phyloP scores from a whole-genome alignment of 2,888 invertebrate species.

The Pilophorus perplexus region DNA sequence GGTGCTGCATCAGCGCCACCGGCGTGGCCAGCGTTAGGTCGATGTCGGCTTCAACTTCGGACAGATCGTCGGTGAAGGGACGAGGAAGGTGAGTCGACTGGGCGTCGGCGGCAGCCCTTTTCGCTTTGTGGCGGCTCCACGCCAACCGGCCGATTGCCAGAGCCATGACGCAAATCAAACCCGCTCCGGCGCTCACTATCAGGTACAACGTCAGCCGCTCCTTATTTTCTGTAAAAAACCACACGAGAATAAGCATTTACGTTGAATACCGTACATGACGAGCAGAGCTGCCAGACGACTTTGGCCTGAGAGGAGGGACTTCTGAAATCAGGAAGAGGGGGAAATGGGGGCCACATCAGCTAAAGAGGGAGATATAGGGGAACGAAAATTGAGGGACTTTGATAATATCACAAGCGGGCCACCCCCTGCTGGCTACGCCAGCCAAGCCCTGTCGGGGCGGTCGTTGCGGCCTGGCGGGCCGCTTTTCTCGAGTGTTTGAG shows the following conservation, averaged over 20 bases:
- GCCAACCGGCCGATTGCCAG: conserved; percentile 70
- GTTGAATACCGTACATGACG: not conserved
- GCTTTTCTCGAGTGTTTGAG: no score
- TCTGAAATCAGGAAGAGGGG: no score
- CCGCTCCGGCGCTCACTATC: conserved; percentile 70
- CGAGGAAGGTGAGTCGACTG: conserved; percentile 47
- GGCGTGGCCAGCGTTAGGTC: conserved; percentile 69
- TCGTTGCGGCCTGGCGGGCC: no score
- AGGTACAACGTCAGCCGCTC: conserved; percentile 81
- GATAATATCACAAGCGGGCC: no score
- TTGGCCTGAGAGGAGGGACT: no score
- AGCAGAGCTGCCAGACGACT: not conserved
- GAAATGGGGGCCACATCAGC: no score
- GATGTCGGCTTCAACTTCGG: conserved; percentile 78
- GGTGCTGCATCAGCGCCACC: conserved; percentile 54
- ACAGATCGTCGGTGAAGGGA: conserved; percentile 76
- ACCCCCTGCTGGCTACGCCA: no score
- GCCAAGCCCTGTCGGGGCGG: no score
- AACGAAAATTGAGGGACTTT: no score
- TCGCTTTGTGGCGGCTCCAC: conserved; percentile 67
- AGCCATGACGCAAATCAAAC: conserved; percentile 68
- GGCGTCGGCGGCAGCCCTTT: conserved; percentile 50
- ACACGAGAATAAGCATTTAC: not conserved
- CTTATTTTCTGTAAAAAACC: conserved; percentile 63
- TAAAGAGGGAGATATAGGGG: no score